Percentiles rank a stretch among this genome's conserved stretches.
Conservation (phyloP, 1,140 invertebrate species). For the Latrodectus geometricus region DNA sequence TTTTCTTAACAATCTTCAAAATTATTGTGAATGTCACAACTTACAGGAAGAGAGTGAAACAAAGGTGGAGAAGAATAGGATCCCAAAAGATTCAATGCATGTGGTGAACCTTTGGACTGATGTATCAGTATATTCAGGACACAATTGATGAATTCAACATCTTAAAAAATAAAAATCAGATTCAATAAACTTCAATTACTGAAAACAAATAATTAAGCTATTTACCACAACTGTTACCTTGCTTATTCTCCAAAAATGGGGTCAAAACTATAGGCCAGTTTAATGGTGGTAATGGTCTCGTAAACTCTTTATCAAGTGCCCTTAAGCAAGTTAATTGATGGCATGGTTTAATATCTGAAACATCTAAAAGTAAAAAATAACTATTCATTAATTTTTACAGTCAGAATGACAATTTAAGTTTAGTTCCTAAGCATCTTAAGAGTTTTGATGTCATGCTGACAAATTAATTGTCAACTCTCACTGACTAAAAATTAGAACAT, state of each 20-base stretch:
- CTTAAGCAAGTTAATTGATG: slow-evolving; percentile 22
- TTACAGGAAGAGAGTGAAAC: slow-evolving; percentile 40
- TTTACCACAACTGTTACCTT: slow-evolving; percentile 10
- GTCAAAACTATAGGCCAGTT: slow-evolving; percentile 39
- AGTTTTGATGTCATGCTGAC: too few relatives aligned
- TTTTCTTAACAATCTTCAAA: background rate
- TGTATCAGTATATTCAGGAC: slow-evolving; percentile 25
- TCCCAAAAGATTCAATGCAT: slow-evolving; percentile 42
- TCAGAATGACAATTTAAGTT: too few relatives aligned
- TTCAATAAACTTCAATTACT: background rate
- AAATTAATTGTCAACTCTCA: too few relatives aligned
- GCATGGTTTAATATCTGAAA: background rate
- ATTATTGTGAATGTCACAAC: background rate
- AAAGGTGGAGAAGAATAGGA: slow-evolving; percentile 46
- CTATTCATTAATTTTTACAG: background rate
- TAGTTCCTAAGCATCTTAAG: too few relatives aligned
- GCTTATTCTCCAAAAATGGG: slow-evolving; percentile 24
- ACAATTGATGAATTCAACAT: background rate
- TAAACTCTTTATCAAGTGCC: slow-evolving; percentile 14
- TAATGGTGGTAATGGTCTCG: slow-evolving; percentile 39
- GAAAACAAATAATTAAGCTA: background rate
- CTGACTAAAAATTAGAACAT: too few relatives aligned
- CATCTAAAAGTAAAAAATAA: background rate
- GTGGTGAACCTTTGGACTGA: slow-evolving; percentile 25
- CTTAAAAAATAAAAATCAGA: slow-evolving; percentile 2